Evolutionary conservation across 2,797 vertebrate genomes (phyloP), one percentile per base, ranked within the genome.

Genomic region (Dendrocincla tyrannina): DNA sequence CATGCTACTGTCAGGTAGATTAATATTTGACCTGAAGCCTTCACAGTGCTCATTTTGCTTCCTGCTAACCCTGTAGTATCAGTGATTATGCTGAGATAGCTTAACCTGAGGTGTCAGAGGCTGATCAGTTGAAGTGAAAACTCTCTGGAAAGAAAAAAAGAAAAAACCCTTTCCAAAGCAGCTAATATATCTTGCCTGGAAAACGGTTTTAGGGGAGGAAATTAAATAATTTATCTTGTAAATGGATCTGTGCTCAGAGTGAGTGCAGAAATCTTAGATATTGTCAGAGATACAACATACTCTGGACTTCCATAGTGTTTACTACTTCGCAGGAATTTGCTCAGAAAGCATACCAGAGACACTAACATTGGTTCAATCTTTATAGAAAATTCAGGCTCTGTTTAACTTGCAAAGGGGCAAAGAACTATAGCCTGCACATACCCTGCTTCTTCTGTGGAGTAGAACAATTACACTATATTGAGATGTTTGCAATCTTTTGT

Each of bases 161-260:
- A 15, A 37, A 32, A 28, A 4, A 7, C 15, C 7, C 15, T 82
- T 77, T 82, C 86, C 62, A 92, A 84, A 92, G 44, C 44, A 78
- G 18, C 33, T 85, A 28, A 11, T 47, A 19, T 55, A 58, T 78
- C 73, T 89, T 84, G 13, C 39, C 50, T 52, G n/a, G 37, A 89
- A 88, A 93, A 88, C 10, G 56, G 30, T 76, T 88, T 87, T 66
- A 47, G 37, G 19, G 33, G 73, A 82, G 50, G 70, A 95, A 90
- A 92, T 86, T 9, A 92, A 92, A 86, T 85, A 76, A 74, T 94
- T 86, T 86, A 53, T 89, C 77, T 85, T 86, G 59, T 87, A 95
- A 90, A 73, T 5, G 63, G 50, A 67, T 67, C 70, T 87, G 44
- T 46, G 44, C 60, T 89, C 41, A 63, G 41, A 87, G 41, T 19